These are phyloP conservation scores for Ophion ventricosus DNA, from an alignment of 2,888 invertebrate genomes.

Conservation along the genomic window DNA sequence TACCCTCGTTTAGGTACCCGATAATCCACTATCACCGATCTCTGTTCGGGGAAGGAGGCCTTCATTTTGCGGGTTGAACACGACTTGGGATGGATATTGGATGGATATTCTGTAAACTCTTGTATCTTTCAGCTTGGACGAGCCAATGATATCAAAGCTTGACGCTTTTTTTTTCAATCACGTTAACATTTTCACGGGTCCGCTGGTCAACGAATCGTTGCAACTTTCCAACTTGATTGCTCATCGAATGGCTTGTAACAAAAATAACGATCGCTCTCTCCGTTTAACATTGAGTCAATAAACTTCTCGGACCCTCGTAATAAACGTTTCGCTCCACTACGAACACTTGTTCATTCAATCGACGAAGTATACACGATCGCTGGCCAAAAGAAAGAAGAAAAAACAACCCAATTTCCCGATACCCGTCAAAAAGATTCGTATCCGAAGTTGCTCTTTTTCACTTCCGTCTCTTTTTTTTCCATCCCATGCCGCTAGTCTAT, in stretches of 20 bases:
- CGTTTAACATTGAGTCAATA: neutral
- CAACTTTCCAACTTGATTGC: neutral
- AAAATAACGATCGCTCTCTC: neutral
- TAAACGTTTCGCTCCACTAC: neutral
- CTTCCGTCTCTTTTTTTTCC: constrained; percentile 3
- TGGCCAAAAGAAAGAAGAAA: constrained; percentile 30
- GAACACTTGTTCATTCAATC: neutral
- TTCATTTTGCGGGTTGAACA: too few species aligned
- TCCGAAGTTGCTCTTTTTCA: constrained; percentile 45
- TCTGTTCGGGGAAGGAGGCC: too few species aligned
- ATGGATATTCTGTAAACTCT: neutral
- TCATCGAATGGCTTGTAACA: neutral
- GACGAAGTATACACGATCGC: neutral
- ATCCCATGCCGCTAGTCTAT: constrained; percentile 20
- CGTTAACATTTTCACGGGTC: neutral
- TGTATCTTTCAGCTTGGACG: neutral
- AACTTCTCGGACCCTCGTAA: neutral
- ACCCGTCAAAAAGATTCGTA: constrained; percentile 40
- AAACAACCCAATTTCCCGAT: constrained; percentile 17
- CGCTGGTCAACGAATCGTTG: neutral
- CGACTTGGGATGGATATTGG: neutral
- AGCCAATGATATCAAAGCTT: neutral
- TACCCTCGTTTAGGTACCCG: too few species aligned
- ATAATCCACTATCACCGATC: too few species aligned
- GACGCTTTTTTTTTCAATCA: neutral